These are phyloP conservation scores for Chouioia cunea DNA, from an alignment of 2,888 invertebrate genomes.

Conservation along the genomic window DNA sequence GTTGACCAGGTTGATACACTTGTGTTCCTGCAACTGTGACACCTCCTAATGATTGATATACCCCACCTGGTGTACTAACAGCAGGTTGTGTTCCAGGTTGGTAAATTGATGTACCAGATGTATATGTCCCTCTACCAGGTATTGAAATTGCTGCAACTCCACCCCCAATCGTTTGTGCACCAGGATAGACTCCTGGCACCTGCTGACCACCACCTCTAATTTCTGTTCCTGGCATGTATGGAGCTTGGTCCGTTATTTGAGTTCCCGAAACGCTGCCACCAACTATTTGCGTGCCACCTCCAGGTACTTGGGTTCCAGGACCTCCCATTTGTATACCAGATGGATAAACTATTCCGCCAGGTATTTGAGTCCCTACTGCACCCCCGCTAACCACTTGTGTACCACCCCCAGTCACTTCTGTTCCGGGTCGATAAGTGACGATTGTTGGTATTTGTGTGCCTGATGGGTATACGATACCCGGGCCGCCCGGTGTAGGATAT, in stretches of 20 bases:
- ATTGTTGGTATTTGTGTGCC: too few relatives aligned
- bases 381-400: too few relatives aligned
- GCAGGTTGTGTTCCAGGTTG: slow-evolving; percentile 17
- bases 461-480: too few relatives aligned
- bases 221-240: not conserved
- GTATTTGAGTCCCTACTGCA: too few relatives aligned
- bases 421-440: too few relatives aligned
- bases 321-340: not conserved
- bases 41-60: slow-evolving; percentile 24
- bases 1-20: slow-evolving; percentile 35
- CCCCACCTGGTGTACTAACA: slow-evolving; percentile 6
- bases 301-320: slow-evolving; percentile 8
- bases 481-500: too few relatives aligned
- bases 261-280: not conserved
- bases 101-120: slow-evolving; percentile 21
- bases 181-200: not conserved
- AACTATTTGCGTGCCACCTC: not conserved
- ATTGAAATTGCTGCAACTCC: not conserved
- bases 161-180: too few relatives aligned
- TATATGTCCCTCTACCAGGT: not conserved
- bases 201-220: not conserved
- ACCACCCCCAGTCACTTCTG: too few relatives aligned
- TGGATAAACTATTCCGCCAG: not conserved
- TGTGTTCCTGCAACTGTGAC: slow-evolving; percentile 38
- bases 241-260: not conserved